These are phyloP conservation scores for Diaphora mendica DNA, from an alignment of 2,888 invertebrate genomes.

Conservation along the genomic window DNA sequence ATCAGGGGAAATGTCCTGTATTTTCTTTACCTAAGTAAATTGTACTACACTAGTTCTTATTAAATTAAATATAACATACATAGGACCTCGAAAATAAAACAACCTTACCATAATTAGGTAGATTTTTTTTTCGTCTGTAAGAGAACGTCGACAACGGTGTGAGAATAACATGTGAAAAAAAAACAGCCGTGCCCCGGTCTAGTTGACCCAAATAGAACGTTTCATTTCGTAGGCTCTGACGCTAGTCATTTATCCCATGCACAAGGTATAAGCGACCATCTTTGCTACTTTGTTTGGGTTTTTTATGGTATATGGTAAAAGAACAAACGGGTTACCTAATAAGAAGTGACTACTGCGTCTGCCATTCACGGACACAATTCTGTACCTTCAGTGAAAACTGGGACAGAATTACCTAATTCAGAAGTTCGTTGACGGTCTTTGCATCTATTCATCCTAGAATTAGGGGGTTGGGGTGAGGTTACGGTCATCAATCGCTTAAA, in stretches of 20 bases:
- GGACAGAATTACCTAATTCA: too few species aligned
- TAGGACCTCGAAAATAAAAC: slow-evolving; percentile 30
- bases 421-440: too few species aligned
- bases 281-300: neutral
- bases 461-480: too few species aligned
- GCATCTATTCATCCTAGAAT: too few species aligned
- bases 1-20: too few species aligned
- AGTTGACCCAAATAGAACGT: slow-evolving; percentile 72
- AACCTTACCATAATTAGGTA: slow-evolving; percentile 50
- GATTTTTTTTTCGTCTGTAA: slow-evolving; percentile 44
- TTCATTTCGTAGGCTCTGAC: slow-evolving; percentile 56
- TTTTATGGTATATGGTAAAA: neutral
- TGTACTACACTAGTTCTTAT: neutral
- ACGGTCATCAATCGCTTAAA: too few species aligned
- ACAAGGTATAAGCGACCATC: slow-evolving; percentile 52
- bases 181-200: slow-evolving; percentile 53
- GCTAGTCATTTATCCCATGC: slow-evolving; percentile 51
- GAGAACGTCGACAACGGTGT: slow-evolving; percentile 43
- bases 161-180: slow-evolving; percentile 52
- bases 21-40: neutral
- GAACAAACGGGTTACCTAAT: neutral
- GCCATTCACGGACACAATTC: neutral
- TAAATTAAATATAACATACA: neutral
- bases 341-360: neutral
- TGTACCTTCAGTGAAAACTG: too few species aligned